These are phyloP conservation scores for Lasioglossum malachurum DNA, from an alignment of 2,888 invertebrate genomes.

Conservation along the genomic window DNA sequence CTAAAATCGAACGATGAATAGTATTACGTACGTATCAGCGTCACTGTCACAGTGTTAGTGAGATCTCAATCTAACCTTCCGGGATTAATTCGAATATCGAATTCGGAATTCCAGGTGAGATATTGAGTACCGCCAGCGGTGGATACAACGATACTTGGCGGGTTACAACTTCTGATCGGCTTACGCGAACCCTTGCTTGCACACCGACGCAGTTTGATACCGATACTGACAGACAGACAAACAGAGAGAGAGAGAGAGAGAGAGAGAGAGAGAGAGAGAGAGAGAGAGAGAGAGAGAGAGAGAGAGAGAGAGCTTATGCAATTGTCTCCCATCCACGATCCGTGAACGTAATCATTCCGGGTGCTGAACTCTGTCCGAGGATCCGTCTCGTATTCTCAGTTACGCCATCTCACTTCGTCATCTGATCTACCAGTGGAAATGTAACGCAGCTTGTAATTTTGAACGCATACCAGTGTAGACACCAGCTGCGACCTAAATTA, in stretches of 20 bases:
- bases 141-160: conserved; percentile 44
- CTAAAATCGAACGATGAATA: neutral
- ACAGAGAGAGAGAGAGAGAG: neutral
- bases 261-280: neutral
- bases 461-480: neutral
- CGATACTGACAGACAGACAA: conserved; percentile 13
- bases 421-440: neutral
- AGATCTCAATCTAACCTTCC: neutral
- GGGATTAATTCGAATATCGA: conserved; percentile 24
- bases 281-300: neutral
- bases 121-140: conserved; percentile 39
- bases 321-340: conserved; percentile 44
- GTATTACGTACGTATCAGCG: neutral
- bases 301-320: conserved; percentile 4
- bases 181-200: conserved; percentile 30
- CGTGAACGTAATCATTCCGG: conserved; percentile 43
- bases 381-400: neutral
- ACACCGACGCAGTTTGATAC: neutral
- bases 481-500: neutral
- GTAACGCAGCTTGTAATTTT: neutral
- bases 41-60: neutral
- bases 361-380: conserved; percentile 21
- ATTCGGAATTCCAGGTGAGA: conserved; percentile 57
- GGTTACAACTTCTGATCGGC: conserved; percentile 63
- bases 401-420: neutral